A percentile compares a stretch with the other conserved stretches of the same genome.
Evolutionary conservation across 1,140 invertebrate species (phyloP).

Genomic region (Bicyclus anynana): DNA sequence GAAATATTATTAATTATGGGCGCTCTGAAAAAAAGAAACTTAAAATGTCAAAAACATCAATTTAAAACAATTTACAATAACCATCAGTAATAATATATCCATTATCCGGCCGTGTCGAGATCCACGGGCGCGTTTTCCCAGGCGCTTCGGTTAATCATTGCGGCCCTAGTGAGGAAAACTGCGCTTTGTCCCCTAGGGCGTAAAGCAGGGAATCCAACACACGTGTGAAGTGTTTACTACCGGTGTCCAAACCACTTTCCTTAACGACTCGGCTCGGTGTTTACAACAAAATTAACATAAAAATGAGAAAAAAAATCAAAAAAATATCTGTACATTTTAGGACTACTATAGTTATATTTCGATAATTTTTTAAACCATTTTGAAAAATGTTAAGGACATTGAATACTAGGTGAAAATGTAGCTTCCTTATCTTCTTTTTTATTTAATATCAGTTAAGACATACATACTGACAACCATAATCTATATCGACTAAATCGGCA

Average conservation of each 20-base stretch:
- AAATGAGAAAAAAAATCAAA: background rate
- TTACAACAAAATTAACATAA: background rate
- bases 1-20: no score
- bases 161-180: background rate
- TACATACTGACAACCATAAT: no score
- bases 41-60: background rate
- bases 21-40: no score
- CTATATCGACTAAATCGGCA: no score
- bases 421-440: no score
- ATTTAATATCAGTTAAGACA: no score
- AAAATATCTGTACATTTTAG: no score
- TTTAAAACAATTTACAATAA: background rate
- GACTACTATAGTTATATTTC: no score
- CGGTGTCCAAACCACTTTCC: background rate
- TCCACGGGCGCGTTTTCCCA: slow-evolving; percentile 8
- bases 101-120: background rate
- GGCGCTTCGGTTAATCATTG: background rate
- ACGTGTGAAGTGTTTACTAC: background rate
- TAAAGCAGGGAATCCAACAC: background rate
- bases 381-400: no score
- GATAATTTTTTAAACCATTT: no score
- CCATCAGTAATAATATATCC: background rate
- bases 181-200: background rate
- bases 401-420: no score
- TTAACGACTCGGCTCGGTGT: background rate